These are phyloP conservation scores for Leptopterna dolabrata DNA, from an alignment of 2,888 invertebrate genomes.

Conservation along the genomic window DNA sequence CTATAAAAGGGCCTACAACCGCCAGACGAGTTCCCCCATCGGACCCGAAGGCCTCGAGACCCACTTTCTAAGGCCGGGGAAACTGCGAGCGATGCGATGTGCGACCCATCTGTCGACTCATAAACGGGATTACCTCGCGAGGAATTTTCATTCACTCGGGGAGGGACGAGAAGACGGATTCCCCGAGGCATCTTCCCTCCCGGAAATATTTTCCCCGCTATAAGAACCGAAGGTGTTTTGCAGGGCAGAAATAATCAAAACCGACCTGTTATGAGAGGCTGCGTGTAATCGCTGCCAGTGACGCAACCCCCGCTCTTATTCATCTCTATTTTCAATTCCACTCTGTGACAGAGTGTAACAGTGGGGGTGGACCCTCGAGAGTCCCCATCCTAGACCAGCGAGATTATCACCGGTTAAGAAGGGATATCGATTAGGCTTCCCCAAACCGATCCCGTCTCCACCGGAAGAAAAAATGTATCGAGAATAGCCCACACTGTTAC, in stretches of 20 bases:
- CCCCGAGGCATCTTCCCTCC: not conserved
- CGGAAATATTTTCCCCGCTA: not conserved
- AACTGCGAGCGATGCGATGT: not conserved
- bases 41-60: slow-evolving; percentile 29
- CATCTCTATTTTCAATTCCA: too few species aligned
- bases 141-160: slow-evolving; percentile 23
- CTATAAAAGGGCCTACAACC: slow-evolving; percentile 45
- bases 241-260: not conserved
- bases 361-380: too few species aligned
- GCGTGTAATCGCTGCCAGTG: not conserved
- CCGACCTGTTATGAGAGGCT: not conserved
- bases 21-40: not conserved
- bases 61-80: slow-evolving; percentile 34
- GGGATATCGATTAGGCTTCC: too few species aligned
- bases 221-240: not conserved
- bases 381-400: too few species aligned
- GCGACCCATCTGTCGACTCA: slow-evolving; percentile 38
- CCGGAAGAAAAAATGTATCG: too few species aligned
- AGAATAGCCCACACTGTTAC: too few species aligned
- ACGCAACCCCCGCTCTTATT: not conserved
- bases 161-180: too few species aligned
- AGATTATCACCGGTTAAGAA: too few species aligned
- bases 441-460: too few species aligned
- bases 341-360: too few species aligned
- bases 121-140: slow-evolving; percentile 35